phyloP scores from a whole-genome alignment of 2,888 invertebrate genomes.

The Synergus laeviventris region DNA sequence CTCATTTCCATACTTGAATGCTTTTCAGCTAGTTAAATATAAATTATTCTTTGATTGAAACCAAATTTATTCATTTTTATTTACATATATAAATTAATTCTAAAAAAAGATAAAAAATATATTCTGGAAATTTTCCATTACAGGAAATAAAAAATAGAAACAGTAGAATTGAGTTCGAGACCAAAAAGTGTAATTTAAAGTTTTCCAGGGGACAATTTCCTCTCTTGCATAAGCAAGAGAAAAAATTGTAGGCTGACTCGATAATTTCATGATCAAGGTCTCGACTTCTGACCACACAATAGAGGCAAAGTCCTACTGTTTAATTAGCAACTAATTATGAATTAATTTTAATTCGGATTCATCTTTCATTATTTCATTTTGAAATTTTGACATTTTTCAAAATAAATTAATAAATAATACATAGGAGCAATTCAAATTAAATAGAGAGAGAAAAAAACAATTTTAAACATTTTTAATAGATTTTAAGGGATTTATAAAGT shows the following conservation, averaged over 20 bases:
- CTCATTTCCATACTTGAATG: conserved; percentile 4
- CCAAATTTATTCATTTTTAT: neutral
- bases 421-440: too few species aligned
- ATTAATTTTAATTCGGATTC: neutral
- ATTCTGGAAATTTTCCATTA: neutral
- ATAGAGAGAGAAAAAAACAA: too few species aligned
- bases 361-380: too few species aligned
- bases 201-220: neutral
- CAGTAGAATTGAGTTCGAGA: neutral
- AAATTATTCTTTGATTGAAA: neutral
- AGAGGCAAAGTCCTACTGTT: neutral
- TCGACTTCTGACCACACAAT: neutral
- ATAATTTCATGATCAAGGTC: neutral
- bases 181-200: neutral
- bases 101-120: too few species aligned
- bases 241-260: neutral
- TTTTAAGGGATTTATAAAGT: too few species aligned
- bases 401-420: too few species aligned
- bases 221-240: neutral
- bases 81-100: too few species aligned
- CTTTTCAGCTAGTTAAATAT: neutral
- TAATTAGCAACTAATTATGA: neutral
- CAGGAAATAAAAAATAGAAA: neutral
- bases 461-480: too few species aligned
- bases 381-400: too few species aligned